These are phyloP conservation scores for Scylla paramamosain DNA, from an alignment of 1,140 invertebrate species.

Conservation along the genomic window DNA sequence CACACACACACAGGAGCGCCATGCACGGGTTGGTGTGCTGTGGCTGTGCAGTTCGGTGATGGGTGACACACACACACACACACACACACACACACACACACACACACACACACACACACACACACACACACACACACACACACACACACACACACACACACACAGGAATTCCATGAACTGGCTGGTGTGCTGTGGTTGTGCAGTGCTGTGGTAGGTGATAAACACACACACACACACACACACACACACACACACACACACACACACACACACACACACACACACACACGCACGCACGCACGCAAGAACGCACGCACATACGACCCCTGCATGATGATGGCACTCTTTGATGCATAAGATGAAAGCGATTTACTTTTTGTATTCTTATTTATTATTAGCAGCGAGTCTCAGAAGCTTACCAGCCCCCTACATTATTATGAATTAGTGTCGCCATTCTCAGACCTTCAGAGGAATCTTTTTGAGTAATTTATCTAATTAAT, in stretches of 20 bases:
- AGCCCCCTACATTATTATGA: too few relatives aligned
- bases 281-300: constrained; percentile 9
- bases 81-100: too few relatives aligned
- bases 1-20: too few relatives aligned
- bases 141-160: constrained; percentile 32
- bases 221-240: constrained; percentile 3
- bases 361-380: background rate
- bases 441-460: too few relatives aligned
- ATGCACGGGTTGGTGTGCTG: too few relatives aligned
- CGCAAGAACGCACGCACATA: background rate
- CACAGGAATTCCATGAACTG: background rate
- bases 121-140: constrained; percentile 35
- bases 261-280: constrained; percentile 7
- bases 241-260: constrained; percentile 5
- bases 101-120: background rate
- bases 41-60: too few relatives aligned
- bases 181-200: too few relatives aligned
- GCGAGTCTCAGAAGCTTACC: background rate
- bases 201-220: too few relatives aligned
- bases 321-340: background rate
- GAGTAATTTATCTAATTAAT: too few relatives aligned
- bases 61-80: too few relatives aligned
- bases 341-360: constrained; percentile 12
- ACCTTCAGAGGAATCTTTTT: too few relatives aligned
- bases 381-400: background rate